phyloP scores from a whole-genome alignment of 1,140 invertebrate genomes.

The Tetramorium alpestre region DNA sequence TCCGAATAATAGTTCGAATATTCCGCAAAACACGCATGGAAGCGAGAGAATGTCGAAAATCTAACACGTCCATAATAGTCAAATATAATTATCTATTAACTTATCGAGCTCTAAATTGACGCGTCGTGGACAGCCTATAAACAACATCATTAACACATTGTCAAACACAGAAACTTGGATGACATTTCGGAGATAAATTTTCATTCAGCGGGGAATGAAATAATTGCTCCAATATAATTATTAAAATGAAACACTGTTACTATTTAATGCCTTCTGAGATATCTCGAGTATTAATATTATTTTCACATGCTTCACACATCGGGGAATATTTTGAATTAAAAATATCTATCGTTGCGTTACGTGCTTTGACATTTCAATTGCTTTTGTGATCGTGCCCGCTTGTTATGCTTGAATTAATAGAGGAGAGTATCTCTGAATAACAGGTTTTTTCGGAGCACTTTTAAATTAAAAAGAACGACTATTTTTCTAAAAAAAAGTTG shows the following conservation, averaged over 20 bases:
- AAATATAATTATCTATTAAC: slow-evolving; percentile 4
- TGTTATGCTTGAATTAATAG: slow-evolving; percentile 35
- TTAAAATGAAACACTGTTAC: neutral
- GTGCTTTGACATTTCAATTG: slow-evolving; percentile 30
- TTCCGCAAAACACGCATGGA: neutral
- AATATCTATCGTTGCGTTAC: neutral
- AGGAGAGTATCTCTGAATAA: neutral
- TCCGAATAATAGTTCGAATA: neutral
- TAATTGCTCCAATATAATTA: neutral
- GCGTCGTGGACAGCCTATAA: neutral
- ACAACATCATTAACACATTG: slow-evolving; percentile 26
- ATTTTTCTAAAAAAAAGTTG: neutral
- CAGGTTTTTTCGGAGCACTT: slow-evolving; percentile 10
- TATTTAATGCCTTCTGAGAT: neutral
- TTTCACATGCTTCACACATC: neutral
- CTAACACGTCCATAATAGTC: neutral
- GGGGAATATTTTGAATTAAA: slow-evolving; percentile 23
- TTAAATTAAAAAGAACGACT: neutral
- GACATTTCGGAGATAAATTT: slow-evolving; percentile 15
- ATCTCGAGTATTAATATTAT: neutral
- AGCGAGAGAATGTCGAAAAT: neutral
- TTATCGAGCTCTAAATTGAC: slow-evolving; percentile 12
- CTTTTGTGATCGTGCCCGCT: neutral
- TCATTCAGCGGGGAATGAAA: neutral
- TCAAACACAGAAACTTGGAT: slow-evolving; percentile 27